Conservation (phyloP, 2,888 invertebrate genomes). For the Caenorhabditis wallacei region DNA sequence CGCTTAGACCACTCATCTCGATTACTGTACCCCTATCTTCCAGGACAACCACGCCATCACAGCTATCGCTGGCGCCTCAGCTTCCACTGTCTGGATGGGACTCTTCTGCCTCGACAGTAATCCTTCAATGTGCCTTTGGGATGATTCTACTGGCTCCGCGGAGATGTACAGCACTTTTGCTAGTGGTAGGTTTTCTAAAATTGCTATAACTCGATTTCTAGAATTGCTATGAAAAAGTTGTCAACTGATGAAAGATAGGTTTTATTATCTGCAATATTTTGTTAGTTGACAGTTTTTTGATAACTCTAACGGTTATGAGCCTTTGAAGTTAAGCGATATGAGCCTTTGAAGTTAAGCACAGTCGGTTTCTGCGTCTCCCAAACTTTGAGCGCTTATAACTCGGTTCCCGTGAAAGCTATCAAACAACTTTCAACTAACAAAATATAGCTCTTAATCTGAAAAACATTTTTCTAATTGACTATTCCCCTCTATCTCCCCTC, state of each 20-base stretch:
- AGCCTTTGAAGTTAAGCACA: too few species aligned
- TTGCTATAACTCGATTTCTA: neutral
- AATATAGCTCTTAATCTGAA: too few species aligned
- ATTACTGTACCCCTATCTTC: too few species aligned
- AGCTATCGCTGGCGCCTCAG: neutral
- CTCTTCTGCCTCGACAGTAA: slow-evolving; percentile 6
- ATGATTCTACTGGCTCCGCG: neutral
- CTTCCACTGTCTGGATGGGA: slow-evolving; percentile 5
- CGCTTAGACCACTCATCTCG: too few species aligned
- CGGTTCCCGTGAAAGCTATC: neutral
- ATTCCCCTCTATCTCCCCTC: neutral
- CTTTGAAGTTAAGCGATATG: too few species aligned
- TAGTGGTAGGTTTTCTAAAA: slow-evolving; percentile 1
- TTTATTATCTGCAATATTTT: too few species aligned
- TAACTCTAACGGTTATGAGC: too few species aligned
- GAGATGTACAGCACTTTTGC: slow-evolving; percentile 17
- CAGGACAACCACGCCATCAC: slow-evolving; percentile 23
- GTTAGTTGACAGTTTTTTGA: too few species aligned
- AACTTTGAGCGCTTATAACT: too few species aligned
- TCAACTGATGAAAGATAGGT: neutral
- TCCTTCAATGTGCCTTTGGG: slow-evolving; percentile 3
- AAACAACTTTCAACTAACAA: neutral
- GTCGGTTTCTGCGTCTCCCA: too few species aligned
- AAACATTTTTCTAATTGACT: neutral
- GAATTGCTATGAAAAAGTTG: neutral